Evolutionary conservation across 2,797 vertebrate genomes (phyloP).

Genomic region (Pseudochirops cupreus): DNA sequence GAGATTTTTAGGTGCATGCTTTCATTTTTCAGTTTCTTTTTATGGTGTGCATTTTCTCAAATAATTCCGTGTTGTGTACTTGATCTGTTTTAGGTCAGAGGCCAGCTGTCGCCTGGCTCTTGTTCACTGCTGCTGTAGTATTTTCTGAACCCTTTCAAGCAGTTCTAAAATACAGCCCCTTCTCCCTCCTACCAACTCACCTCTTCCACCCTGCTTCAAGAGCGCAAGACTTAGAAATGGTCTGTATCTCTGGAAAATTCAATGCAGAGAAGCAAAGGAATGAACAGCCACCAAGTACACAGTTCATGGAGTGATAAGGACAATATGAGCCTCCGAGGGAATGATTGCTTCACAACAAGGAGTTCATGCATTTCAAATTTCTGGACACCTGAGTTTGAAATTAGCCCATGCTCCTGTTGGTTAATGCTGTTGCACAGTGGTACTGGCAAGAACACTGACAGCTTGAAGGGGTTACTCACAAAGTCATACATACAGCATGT

Average conservation of each 20-base stretch:
- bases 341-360: constrained; percentile 84
- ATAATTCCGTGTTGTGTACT: neutral
- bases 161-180: neutral
- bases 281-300: constrained; percentile 63
- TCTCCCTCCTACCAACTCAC: constrained; percentile 30
- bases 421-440: constrained; percentile 74
- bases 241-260: constrained; percentile 69
- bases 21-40: constrained; percentile 41
- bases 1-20: neutral
- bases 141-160: constrained; percentile 13
- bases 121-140: neutral
- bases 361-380: constrained; percentile 83
- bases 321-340: constrained; percentile 77
- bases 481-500: constrained; percentile 81
- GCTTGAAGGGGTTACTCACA: constrained; percentile 81
- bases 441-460: constrained; percentile 81
- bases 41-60: neutral
- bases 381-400: constrained; percentile 85
- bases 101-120: constrained; percentile 37
- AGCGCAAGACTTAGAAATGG: constrained; percentile 38
- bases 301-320: constrained; percentile 74
- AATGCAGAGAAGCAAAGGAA: constrained; percentile 74
- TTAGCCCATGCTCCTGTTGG: constrained; percentile 78
- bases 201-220: constrained; percentile 30
- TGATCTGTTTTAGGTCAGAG: constrained; percentile 24